Conservation (phyloP, 2,797 vertebrate species). For the Acestrorhynchus altus region DNA sequence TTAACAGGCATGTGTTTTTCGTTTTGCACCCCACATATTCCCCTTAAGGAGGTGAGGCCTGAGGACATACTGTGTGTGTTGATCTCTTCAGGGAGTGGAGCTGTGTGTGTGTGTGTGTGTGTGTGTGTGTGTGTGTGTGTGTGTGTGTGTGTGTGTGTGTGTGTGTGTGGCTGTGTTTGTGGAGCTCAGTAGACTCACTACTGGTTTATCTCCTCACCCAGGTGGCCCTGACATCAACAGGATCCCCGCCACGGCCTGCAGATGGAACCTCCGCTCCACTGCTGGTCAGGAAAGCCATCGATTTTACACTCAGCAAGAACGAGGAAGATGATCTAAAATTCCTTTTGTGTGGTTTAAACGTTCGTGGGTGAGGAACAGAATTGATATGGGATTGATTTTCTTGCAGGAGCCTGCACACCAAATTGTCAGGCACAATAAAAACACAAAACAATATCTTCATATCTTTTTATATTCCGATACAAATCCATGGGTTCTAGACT, state of each 20-base stretch:
- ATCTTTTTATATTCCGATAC: no score
- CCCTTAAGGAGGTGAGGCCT: not conserved
- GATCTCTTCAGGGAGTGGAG: conserved; percentile 40
- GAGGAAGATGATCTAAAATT: conserved; percentile 63
- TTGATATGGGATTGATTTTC: conserved; percentile 2
- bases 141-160: conserved; percentile 34
- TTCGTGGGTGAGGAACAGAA: not conserved
- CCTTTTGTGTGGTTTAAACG: conserved; percentile 60
- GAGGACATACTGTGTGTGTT: conserved; percentile 22
- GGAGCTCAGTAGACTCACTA: conserved; percentile 36
- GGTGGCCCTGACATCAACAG: conserved; percentile 39
- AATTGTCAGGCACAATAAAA: not conserved
- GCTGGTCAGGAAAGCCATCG: conserved; percentile 46
- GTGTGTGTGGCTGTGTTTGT: not conserved
- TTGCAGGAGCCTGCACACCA: no score
- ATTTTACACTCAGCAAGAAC: conserved; percentile 37
- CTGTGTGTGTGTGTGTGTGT: conserved; percentile 31
- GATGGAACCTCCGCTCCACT: conserved; percentile 39
- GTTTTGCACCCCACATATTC: no score
- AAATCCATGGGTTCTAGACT: no score
- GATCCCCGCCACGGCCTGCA: conserved; percentile 20
- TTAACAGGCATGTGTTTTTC: no score
- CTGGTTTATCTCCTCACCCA: conserved; percentile 41
- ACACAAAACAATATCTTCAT: not conserved
- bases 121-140: conserved; percentile 29